Conservation (phyloP, 2,797 vertebrate genomes). For the Paguma larvata region DNA sequence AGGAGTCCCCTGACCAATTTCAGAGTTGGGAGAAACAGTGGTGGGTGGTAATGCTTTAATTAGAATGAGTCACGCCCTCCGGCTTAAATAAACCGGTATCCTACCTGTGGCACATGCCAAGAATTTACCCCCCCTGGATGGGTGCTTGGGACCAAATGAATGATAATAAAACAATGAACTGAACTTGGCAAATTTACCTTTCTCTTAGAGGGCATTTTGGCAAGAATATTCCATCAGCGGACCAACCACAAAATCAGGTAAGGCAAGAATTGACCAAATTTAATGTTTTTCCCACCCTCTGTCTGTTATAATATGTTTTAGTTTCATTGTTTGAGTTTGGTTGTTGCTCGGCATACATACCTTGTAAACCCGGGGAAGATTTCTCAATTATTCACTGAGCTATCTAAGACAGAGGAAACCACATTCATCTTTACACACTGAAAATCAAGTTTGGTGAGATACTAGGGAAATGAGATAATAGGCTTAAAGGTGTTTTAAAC, state of each 20-base stretch:
- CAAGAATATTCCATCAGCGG: constrained; percentile 90
- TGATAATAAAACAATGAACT: constrained; percentile 34
- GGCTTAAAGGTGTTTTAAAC: constrained; percentile 47
- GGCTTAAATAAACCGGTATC: constrained; percentile 27
- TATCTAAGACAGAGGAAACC: constrained; percentile 55
- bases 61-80: constrained; percentile 15
- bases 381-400: constrained; percentile 56
- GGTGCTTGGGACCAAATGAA: constrained; percentile 30
- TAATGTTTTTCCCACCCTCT: constrained; percentile 13
- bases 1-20: neutral
- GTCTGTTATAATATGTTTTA: constrained; percentile 24
- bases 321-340: constrained; percentile 68
- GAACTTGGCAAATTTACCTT: constrained; percentile 50
- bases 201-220: constrained; percentile 94
- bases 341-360: constrained; percentile 48
- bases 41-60: neutral
- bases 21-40: neutral
- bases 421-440: constrained; percentile 47
- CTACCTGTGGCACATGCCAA: neutral
- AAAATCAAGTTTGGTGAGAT: constrained; percentile 84
- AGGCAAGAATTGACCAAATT: constrained; percentile 45
- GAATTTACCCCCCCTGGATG: neutral
- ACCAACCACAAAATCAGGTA: constrained; percentile 85
- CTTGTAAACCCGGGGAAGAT: constrained; percentile 43
- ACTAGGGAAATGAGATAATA: constrained; percentile 77